Evolutionary conservation across 2,797 vertebrate species (phyloP).

Genomic region (Cyprinella venusta): DNA sequence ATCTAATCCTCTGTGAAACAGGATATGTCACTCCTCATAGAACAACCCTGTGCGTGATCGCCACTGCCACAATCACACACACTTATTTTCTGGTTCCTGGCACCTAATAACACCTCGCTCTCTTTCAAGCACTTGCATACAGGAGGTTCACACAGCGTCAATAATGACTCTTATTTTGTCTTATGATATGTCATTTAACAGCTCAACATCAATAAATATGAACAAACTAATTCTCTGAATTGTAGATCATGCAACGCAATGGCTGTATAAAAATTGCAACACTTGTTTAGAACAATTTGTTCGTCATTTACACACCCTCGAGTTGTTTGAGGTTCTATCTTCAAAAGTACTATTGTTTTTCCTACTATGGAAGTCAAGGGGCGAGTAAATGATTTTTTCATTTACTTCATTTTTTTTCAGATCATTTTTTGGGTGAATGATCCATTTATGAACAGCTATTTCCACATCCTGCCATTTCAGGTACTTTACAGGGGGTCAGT

Average conservation of each 20-base stretch:
- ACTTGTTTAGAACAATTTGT: not conserved
- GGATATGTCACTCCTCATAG: slow-evolving; percentile 37
- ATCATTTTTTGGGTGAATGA: not conserved
- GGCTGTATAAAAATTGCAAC: not conserved
- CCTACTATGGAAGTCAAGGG: not conserved
- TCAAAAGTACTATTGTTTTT: not conserved
- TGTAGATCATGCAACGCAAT: not conserved
- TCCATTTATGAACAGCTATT: no score
- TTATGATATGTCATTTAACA: not conserved
- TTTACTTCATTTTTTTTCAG: no score
- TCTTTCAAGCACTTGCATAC: not conserved
- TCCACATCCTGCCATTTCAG: not conserved
- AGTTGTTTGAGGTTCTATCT: not conserved
- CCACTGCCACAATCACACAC: not conserved
- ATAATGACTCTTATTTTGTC: not conserved
- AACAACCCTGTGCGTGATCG: slow-evolving; percentile 11
- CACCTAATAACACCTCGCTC: slow-evolving; percentile 7
- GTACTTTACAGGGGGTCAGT: not conserved
- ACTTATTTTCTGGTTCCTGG: slow-evolving; percentile 5
- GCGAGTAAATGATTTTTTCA: not conserved
- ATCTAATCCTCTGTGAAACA: slow-evolving; percentile 52
- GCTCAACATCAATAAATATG: not conserved
- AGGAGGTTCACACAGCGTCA: not conserved
- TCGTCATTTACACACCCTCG: not conserved
- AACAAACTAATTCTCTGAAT: not conserved